Conservation (phyloP, 2,113 vertebrate genomes). For the Pyxicephalus adspersus region DNA sequence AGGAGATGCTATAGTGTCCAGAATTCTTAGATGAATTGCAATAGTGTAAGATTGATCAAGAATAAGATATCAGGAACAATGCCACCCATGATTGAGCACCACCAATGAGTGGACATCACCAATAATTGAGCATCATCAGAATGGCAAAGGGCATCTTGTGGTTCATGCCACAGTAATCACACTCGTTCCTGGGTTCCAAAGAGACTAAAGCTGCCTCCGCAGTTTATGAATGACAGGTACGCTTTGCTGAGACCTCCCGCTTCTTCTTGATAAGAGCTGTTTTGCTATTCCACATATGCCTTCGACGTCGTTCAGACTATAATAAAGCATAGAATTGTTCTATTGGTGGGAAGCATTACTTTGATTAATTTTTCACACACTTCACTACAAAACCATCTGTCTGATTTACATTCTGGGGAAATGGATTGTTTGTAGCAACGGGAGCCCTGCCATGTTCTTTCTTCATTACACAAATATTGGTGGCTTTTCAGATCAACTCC, state of each 20-base stretch:
- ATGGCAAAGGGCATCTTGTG: too few species aligned
- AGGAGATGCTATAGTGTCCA: too few species aligned
- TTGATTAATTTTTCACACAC: conserved; percentile 45
- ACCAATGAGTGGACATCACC: too few species aligned
- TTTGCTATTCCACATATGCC: conserved; percentile 39
- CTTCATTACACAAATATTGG: conserved; percentile 40
- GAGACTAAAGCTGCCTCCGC: not conserved
- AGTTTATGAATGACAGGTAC: not conserved
- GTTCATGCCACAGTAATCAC: too few species aligned
- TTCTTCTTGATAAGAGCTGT: conserved; percentile 16
- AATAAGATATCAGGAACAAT: too few species aligned
- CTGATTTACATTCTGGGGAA: conserved; percentile 40
- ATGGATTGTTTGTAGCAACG: conserved; percentile 31
- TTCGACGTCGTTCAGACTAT: conserved; percentile 22
- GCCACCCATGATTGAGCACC: too few species aligned
- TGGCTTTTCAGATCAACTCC: conserved; percentile 28
- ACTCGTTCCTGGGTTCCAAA: too few species aligned
- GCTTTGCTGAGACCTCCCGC: not conserved
- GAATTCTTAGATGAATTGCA: too few species aligned
- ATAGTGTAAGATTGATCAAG: too few species aligned
- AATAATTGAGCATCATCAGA: too few species aligned
- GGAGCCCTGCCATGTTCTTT: conserved; percentile 22
- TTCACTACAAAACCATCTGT: conserved; percentile 47
- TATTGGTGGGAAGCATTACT: conserved; percentile 41
- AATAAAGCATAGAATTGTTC: conserved; percentile 36